phyloP scores from a whole-genome alignment of 1,140 invertebrate species.

The Drosophila melanica region DNA sequence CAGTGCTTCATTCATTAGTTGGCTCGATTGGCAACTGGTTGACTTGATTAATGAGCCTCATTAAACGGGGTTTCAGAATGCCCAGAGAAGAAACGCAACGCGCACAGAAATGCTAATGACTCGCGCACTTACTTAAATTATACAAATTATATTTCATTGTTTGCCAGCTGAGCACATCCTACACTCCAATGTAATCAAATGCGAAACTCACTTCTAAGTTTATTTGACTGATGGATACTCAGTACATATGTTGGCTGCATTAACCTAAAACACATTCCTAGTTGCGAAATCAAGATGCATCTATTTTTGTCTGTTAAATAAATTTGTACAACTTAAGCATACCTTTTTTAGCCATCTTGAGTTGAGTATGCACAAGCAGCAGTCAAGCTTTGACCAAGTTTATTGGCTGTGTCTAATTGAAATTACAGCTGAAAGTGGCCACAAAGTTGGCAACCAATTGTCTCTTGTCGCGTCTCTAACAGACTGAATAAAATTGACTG shows the following conservation, averaged over 20 bases:
- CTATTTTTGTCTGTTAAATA: neutral
- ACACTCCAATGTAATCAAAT: slow-evolving; percentile 10
- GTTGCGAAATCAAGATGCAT: too few species aligned
- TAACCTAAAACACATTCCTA: too few species aligned
- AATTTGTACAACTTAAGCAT: neutral
- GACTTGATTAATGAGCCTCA: slow-evolving; percentile 74
- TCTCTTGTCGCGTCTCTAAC: slow-evolving; percentile 6
- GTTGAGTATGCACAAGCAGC: neutral
- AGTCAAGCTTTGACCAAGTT: neutral
- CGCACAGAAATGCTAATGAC: slow-evolving; percentile 46
- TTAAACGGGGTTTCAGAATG: slow-evolving; percentile 57
- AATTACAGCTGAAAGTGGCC: slow-evolving; percentile 38
- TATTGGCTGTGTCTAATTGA: slow-evolving; percentile 48
- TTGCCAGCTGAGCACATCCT: slow-evolving; percentile 21
- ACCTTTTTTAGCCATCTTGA: neutral
- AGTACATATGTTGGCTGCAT: too few species aligned
- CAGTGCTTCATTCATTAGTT: slow-evolving; percentile 28
- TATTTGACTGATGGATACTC: neutral
- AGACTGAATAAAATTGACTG: slow-evolving; percentile 16
- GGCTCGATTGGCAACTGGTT: slow-evolving; percentile 38
- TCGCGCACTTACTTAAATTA: slow-evolving; percentile 55
- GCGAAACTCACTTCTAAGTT: neutral
- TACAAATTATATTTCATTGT: slow-evolving; percentile 65
- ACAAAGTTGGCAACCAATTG: slow-evolving; percentile 13
- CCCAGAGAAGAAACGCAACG: slow-evolving; percentile 17